phyloP scores from a whole-genome alignment of 2,888 invertebrate species.

The Philereme vetulata region DNA sequence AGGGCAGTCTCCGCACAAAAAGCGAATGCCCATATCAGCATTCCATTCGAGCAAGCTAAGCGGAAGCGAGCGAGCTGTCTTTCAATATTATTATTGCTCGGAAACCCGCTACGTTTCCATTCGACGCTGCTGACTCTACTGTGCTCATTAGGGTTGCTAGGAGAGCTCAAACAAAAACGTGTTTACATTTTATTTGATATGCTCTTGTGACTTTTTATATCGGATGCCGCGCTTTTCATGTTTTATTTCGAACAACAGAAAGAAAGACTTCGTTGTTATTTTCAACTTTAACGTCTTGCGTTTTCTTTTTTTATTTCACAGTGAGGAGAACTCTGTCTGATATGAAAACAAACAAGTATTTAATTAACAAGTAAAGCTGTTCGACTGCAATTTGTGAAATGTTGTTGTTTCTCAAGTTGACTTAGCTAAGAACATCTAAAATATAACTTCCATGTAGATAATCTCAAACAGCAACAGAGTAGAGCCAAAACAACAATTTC shows the following conservation, averaged over 20 bases:
- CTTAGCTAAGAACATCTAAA: no score
- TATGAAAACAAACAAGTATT: conserved; percentile 9
- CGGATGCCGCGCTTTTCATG: conserved; percentile 12
- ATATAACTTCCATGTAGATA: no score
- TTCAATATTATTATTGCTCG: conserved; percentile 61
- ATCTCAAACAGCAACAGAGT: no score
- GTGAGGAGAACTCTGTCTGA: conserved; percentile 6
- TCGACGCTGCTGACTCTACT: conserved; percentile 36
- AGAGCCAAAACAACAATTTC: background rate
- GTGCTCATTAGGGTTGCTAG: conserved; percentile 34
- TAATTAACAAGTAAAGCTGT: background rate
- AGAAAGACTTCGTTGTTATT: conserved; percentile 17
- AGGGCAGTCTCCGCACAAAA: conserved; percentile 32
- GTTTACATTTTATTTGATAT: conserved; percentile 32
- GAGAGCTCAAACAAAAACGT: conserved; percentile 27
- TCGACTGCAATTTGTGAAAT: background rate
- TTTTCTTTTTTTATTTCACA: conserved; percentile 12
- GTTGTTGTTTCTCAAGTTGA: no score
- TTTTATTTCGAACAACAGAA: conserved; percentile 19
- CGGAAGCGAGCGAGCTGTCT: conserved; percentile 61
- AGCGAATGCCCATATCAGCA: conserved; percentile 51
- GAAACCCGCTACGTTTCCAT: conserved; percentile 52
- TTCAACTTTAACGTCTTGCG: background rate
- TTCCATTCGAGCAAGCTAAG: conserved; percentile 57
- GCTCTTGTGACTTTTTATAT: conserved; percentile 24